phyloP scores from a whole-genome alignment of 2,888 invertebrate genomes.

The Dicyrtomina minuta region DNA sequence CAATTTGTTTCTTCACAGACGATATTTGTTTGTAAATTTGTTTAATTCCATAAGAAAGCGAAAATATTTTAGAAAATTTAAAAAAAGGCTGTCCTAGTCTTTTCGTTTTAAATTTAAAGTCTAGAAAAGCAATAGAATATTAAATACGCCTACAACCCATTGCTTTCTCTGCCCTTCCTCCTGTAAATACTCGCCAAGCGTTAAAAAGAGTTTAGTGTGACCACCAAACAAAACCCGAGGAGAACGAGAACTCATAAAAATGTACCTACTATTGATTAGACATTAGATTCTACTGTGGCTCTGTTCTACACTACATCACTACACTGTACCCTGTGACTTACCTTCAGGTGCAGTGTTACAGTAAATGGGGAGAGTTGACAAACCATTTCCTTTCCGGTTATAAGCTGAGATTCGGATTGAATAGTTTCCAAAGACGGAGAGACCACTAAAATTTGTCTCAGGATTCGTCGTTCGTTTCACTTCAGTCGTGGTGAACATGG shows the following conservation, averaged over 20 bases:
- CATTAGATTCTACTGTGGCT: background rate
- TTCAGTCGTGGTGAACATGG: conserved; percentile 27
- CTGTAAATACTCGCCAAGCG: no score
- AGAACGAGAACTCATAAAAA: background rate
- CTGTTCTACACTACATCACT: no score
- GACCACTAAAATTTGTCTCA: conserved; percentile 54
- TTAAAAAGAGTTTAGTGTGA: no score
- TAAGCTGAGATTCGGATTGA: conserved; percentile 59
- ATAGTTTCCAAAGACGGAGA: conserved; percentile 60
- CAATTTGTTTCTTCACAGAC: no score
- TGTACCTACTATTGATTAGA: background rate
- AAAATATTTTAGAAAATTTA: no score
- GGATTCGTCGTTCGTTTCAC: conserved; percentile 52
- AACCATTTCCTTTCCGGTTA: conserved; percentile 59
- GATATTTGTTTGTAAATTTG: no score
- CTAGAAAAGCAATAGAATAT: no score
- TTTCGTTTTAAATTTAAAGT: no score
- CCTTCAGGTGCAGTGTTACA: conserved; percentile 59
- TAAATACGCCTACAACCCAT: no score
- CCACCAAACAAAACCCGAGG: background rate
- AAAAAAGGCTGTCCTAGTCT: no score
- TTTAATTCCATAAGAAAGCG: no score
- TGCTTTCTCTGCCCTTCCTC: no score
- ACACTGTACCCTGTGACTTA: conserved; percentile 46
- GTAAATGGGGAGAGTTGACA: conserved; percentile 56